phyloP scores from a whole-genome alignment of 2,113 vertebrate species.

The Mirza zaza region DNA sequence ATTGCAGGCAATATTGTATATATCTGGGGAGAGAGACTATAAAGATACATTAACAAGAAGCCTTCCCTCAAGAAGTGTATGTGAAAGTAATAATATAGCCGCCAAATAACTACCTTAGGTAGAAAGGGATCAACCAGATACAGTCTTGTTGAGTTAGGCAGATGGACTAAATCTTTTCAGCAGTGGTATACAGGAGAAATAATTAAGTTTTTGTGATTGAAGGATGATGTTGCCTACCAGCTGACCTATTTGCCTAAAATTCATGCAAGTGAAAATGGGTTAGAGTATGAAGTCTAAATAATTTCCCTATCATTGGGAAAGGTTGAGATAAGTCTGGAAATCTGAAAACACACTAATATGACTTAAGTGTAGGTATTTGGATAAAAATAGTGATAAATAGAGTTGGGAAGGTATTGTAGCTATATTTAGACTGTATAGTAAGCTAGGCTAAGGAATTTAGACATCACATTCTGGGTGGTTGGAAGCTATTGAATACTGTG shows the following conservation, averaged over 20 bases:
- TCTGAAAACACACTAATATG: not conserved
- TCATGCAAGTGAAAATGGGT: not conserved
- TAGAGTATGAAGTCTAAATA: not conserved
- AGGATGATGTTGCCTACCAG: not conserved
- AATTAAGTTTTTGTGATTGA: not conserved
- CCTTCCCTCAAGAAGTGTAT: not conserved
- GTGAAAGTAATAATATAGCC: not conserved
- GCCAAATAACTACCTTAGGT: not conserved
- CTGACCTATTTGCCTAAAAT: not conserved
- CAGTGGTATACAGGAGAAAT: not conserved
- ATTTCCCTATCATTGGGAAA: not conserved
- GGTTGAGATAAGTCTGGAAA: not conserved
- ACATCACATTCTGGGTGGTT: not conserved
- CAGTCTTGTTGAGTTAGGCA: not conserved
- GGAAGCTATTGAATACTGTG: not conserved
- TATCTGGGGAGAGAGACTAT: not conserved
- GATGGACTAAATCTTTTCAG: not conserved
- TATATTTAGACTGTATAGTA: constrained; percentile 8
- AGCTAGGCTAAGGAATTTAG: not conserved
- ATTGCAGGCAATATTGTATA: not conserved
- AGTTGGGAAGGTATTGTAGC: not conserved
- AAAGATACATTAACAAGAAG: not conserved
- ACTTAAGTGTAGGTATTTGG: not conserved
- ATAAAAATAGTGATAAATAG: constrained; percentile 24
- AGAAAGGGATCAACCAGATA: not conserved